phyloP scores from a whole-genome alignment of 2,797 vertebrate species.

The Remorina albescens region DNA sequence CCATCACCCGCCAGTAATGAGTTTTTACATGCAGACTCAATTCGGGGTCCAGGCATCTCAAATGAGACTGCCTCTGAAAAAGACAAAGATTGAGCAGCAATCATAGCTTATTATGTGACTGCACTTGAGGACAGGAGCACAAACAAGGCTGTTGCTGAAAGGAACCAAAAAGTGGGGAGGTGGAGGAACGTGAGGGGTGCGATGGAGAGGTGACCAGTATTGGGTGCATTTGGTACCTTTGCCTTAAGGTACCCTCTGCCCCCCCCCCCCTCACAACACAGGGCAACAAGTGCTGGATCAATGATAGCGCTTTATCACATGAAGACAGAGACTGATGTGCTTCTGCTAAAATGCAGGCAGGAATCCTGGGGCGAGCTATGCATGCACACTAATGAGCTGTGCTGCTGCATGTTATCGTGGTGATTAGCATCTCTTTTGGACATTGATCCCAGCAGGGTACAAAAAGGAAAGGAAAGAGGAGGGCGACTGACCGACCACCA shows the following conservation, averaged over 20 bases:
- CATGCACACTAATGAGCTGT: slow-evolving; percentile 81
- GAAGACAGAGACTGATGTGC: slow-evolving; percentile 73
- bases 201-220: slow-evolving; percentile 22
- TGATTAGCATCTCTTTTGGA: slow-evolving; percentile 77
- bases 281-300: slow-evolving; percentile 64
- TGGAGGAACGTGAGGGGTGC: too few relatives aligned
- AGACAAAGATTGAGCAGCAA: slow-evolving; percentile 78
- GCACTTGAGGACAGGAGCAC: slow-evolving; percentile 49
- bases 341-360: slow-evolving; percentile 70
- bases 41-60: slow-evolving; percentile 61
- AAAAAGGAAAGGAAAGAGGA: slow-evolving; percentile 55
- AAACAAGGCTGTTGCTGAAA: slow-evolving; percentile 27
- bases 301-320: slow-evolving; percentile 69
- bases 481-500: slow-evolving; percentile 50
- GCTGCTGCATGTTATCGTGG: slow-evolving; percentile 71
- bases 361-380: slow-evolving; percentile 72
- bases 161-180: too few relatives aligned
- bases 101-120: slow-evolving; percentile 77
- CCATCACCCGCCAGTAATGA: slow-evolving; percentile 79
- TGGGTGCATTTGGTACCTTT: slow-evolving; percentile 37
- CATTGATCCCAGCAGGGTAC: slow-evolving; percentile 69
- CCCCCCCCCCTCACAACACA: slow-evolving; percentile 39
- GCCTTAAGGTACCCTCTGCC: slow-evolving; percentile 40
- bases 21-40: slow-evolving; percentile 79
- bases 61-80: slow-evolving; percentile 67